A percentile compares a stretch with the other conserved stretches of the same genome.
Evolutionary conservation across 2,797 vertebrate genomes (phyloP).

Genomic region (Clarias fuscus): DNA sequence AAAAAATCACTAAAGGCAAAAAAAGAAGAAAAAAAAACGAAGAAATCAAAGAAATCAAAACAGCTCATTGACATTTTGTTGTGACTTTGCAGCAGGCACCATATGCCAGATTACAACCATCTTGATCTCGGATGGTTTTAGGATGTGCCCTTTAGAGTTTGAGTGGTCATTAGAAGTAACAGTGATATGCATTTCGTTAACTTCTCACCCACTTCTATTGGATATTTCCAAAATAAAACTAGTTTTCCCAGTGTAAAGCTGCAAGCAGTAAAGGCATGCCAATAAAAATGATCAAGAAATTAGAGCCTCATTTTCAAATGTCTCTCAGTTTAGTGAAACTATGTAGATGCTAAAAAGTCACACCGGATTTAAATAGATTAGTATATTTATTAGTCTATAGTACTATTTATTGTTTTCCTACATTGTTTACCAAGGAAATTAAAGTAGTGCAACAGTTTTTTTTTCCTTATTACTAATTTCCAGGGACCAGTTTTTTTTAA

Average conservation of each 20-base stretch:
- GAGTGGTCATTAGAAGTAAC: neutral
- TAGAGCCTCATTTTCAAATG: too few species aligned
- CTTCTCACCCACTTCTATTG: neutral
- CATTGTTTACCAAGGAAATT: neutral
- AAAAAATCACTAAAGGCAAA: conserved; percentile 28
- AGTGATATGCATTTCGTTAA: neutral
- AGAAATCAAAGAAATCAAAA: conserved; percentile 44
- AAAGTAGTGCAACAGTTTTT: neutral
- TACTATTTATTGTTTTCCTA: neutral
- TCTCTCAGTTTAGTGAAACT: neutral
- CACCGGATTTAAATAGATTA: neutral
- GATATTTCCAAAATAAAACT: neutral
- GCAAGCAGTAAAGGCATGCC: neutral
- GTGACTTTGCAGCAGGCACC: conserved; percentile 2
- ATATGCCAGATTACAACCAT: conserved; percentile 2
- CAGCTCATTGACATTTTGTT: conserved; percentile 35
- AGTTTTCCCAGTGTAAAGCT: neutral
- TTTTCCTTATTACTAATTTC: too few species aligned
- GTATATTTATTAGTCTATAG: neutral
- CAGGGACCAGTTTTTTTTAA: neutral
- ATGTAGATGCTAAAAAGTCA: neutral
- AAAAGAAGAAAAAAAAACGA: neutral
- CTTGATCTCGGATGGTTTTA: conserved; percentile 12
- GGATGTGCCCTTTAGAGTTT: neutral
- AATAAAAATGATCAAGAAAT: neutral